Conservation (phyloP, 2,888 invertebrate species). For the Sphecodes monilicornis region DNA sequence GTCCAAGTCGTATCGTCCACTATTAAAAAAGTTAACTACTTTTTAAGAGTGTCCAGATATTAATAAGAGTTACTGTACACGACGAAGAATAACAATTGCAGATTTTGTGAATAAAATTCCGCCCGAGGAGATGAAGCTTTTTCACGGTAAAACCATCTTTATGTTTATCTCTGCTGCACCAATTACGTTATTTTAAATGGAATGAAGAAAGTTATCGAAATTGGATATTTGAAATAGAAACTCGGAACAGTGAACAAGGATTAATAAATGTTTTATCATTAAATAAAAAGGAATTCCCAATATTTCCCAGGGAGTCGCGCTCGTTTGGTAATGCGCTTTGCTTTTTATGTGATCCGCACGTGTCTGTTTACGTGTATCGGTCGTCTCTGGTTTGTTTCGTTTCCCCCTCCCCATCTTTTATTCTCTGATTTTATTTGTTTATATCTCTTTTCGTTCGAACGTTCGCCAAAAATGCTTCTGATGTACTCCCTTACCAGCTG, state of each 20-base stretch:
- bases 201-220: neutral
- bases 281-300: neutral
- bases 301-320: slow-evolving; percentile 37
- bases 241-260: neutral
- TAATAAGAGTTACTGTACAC: too few species aligned
- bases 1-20: too few species aligned
- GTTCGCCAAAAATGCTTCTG: slow-evolving; percentile 46
- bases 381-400: slow-evolving; percentile 50
- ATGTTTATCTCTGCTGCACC: too few species aligned
- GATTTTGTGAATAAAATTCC: too few species aligned
- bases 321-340: slow-evolving; percentile 49
- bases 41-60: too few species aligned
- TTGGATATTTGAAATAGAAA: neutral
- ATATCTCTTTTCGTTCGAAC: slow-evolving; percentile 37
- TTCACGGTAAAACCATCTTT: too few species aligned
- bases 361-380: slow-evolving; percentile 62
- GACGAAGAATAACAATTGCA: too few species aligned
- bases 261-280: neutral
- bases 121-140: too few species aligned
- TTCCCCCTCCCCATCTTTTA: neutral
- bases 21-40: too few species aligned
- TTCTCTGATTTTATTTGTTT: slow-evolving; percentile 10
- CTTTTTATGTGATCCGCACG: slow-evolving; percentile 68
- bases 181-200: too few species aligned
- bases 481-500: slow-evolving; percentile 17